A percentile compares a stretch with the other conserved stretches of the same genome.
These are phyloP conservation scores for Hydrocynus forskahlii DNA, from an alignment of 2,797 vertebrate species.

Conservation along the genomic window DNA sequence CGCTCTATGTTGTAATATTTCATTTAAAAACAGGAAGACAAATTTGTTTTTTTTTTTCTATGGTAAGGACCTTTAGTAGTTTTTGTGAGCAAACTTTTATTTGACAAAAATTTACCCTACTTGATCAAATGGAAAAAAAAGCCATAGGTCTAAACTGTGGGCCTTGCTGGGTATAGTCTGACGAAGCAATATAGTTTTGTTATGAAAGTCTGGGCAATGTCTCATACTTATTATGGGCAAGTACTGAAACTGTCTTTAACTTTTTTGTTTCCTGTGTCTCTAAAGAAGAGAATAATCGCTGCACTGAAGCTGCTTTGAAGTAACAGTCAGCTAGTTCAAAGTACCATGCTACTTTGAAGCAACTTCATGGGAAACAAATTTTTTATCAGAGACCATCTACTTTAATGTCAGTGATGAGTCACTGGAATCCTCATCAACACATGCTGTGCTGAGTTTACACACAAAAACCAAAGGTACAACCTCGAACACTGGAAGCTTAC, in stretches of 20 bases:
- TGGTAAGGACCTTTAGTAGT: too few species aligned
- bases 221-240: not conserved
- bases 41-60: too few species aligned
- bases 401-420: conserved; percentile 17
- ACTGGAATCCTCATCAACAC: conserved; percentile 3
- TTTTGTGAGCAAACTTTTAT: too few species aligned
- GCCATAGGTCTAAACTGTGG: too few species aligned
- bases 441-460: conserved; percentile 1
- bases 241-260: not conserved
- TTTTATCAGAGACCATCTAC: not conserved
- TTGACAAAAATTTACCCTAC: too few species aligned
- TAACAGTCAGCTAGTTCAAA: conserved; percentile 4
- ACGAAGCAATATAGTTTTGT: too few species aligned
- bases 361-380: not conserved
- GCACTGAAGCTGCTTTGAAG: not conserved
- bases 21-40: too few species aligned
- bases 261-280: not conserved
- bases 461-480: not conserved
- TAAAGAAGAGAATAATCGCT: not conserved
- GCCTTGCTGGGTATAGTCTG: too few species aligned
- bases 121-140: too few species aligned
- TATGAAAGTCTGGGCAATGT: too few species aligned
- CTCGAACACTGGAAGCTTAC: not conserved
- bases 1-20: too few species aligned
- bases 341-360: not conserved